These are phyloP conservation scores for Candoia aspera DNA, from an alignment of 2,113 vertebrate genomes.

Conservation along the genomic window DNA sequence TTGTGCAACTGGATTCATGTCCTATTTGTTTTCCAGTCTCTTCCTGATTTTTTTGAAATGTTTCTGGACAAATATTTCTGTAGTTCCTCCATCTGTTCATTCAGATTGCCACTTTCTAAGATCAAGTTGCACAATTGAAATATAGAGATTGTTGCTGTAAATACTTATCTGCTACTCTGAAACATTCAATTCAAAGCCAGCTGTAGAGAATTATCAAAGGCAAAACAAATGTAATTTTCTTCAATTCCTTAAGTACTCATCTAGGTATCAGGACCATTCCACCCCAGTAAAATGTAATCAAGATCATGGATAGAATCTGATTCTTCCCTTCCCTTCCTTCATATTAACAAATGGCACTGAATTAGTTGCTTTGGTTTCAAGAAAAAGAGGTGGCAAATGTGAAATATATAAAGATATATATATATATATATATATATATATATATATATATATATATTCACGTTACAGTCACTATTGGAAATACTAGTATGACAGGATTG, in stretches of 20 bases:
- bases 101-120: conserved; percentile 21
- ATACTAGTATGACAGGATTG: neutral
- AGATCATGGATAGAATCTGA: neutral
- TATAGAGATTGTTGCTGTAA: neutral
- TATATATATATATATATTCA: too few species aligned
- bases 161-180: neutral
- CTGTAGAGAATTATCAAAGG: neutral
- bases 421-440: too few species aligned
- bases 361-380: neutral
- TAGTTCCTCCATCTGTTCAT: conserved; percentile 15
- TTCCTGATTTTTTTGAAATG: conserved; percentile 20
- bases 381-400: neutral
- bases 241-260: neutral
- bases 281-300: neutral
- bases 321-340: neutral
- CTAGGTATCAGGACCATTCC: neutral
- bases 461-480: neutral
- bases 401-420: neutral
- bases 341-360: neutral
- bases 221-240: neutral
- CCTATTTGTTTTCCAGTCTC: conserved; percentile 15
- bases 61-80: conserved; percentile 30
- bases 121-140: neutral
- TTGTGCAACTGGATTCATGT: neutral
- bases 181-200: neutral